Evolutionary conservation across 2,888 invertebrate species (phyloP), one percentile per base, ranked within the genome.

Genomic region (Rotaria sp.): DNA sequence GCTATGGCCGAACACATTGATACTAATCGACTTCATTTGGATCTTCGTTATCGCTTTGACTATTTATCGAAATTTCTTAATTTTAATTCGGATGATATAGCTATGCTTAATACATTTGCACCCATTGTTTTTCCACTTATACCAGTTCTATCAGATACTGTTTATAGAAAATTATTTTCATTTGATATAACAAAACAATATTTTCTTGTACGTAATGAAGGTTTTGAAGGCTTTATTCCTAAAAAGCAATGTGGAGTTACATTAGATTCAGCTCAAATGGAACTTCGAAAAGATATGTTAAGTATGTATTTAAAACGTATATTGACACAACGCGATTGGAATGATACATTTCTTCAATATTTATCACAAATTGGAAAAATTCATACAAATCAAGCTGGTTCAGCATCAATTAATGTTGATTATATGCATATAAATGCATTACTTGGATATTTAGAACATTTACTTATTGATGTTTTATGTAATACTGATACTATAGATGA

Each of bases 141-240:
- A 4, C 67, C 67, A 30, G 67, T 67, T 35, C 1, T 67, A 15
- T 2, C 35, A 1, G 67, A 67, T 30, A 35, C 67, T 7, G 67
- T 67, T 2, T 67, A 67, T 67, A 67, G 35, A 67, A 67, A 67
- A 67, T 67, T 67, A 67, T 67, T 67, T 67, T 35, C n/a, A 67
- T 67, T 67, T 30, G 67, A 67, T 67, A 18, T 67, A 15, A 67
- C 67, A 67, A 67, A 67, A 30, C n/a, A 35, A 67, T 67, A 30
- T 67, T 67, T 67, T 67, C 35, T 67, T 30, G 11, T 15, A 11
- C n/a, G 67, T 3, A 67, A 67, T 35, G 67, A 67, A 67, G 67
- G 67, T 13, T 67, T 67, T 21, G 67, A 45, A n/a, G 48, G 48
- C 2, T 48, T 30, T 21, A 3, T 67, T 4, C 67, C 67, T 10